phyloP scores from a whole-genome alignment of 2,113 vertebrate species.

The Tamias sibiricus region DNA sequence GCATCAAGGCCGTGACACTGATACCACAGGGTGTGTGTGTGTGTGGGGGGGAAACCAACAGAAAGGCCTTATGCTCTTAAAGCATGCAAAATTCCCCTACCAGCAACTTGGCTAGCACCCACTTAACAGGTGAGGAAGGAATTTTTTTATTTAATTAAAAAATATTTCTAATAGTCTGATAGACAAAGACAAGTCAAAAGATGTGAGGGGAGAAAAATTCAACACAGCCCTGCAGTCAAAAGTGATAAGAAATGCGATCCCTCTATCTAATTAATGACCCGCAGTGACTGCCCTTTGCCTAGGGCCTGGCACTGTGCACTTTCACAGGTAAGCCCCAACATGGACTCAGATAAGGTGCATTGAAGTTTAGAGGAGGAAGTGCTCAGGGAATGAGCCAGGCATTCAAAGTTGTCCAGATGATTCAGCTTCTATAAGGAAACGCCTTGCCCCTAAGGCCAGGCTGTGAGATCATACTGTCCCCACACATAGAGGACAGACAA shows the following conservation, averaged over 20 bases:
- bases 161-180: not conserved
- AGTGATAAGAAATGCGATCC: not conserved
- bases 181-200: not conserved
- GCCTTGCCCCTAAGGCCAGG: not conserved
- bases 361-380: not conserved
- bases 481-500: too few relatives aligned
- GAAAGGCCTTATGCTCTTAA: not conserved
- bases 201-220: too few relatives aligned
- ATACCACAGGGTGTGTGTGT: too few relatives aligned
- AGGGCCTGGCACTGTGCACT: too few relatives aligned
- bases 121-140: not conserved
- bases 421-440: not conserved
- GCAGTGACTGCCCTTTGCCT: not conserved
- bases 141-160: not conserved
- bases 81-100: not conserved
- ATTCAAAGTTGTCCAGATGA: not conserved
- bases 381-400: too few relatives aligned
- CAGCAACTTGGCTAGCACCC: not conserved
- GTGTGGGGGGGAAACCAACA: too few relatives aligned
- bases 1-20: not conserved
- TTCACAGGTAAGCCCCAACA: not conserved
- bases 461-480: not conserved
- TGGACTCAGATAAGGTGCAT: not conserved
- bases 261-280: too few relatives aligned
- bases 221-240: fast-evolving